Evolutionary conservation across 92 coral and sea anemone species (phyloP), one percentile per base, ranked within the genome.

Genomic region (Plumapathes pennacea): DNA sequence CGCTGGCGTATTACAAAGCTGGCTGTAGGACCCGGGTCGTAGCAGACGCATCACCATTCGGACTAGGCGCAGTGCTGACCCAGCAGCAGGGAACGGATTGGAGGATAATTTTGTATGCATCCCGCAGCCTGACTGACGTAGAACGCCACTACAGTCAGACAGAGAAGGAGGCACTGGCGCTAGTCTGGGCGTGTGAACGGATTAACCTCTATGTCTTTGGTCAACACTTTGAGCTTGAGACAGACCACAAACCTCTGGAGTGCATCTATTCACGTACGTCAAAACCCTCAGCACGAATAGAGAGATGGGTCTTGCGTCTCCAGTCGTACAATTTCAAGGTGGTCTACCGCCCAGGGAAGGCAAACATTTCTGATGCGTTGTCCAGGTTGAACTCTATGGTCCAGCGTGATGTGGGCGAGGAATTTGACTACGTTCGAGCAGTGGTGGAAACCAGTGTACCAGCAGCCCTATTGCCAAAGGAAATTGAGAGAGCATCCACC

Each of bases 21-120:
- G 57, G 64, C 14, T 79, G 85, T 30, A 62, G 41, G 46, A 62
- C 74, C 1, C 57, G 62, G 3, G 62, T 70, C 32, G 79, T 57
- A 6, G 76, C 81, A 3, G 76, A 80, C 32, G 65, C 76, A 18
- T 74, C 80, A 20, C 76, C 86, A 0, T 40, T 33, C n/a, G 86
- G 66, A 5, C 31, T 72, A 7, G 86, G 76, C 41, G 70, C 65
- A 10, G 70, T 64, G 15, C 50, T 80, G 6, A 56, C 76, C 20
- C 76, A 80, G 48, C 40, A 71, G 3, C 80, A 71, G 36, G 56
- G 47, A 26, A 72, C 44, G 3, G 19, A 12, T 32, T 69, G 78
- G 78, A 69, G 79, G 41, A 63, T 62, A 17, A 43, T 78, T 36
- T 61, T 68, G 36, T 53, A 61, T 61, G 72, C 78, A 42, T 69